phyloP scores from a whole-genome alignment of 2,113 vertebrate species.

The Toxotes jaculatrix region DNA sequence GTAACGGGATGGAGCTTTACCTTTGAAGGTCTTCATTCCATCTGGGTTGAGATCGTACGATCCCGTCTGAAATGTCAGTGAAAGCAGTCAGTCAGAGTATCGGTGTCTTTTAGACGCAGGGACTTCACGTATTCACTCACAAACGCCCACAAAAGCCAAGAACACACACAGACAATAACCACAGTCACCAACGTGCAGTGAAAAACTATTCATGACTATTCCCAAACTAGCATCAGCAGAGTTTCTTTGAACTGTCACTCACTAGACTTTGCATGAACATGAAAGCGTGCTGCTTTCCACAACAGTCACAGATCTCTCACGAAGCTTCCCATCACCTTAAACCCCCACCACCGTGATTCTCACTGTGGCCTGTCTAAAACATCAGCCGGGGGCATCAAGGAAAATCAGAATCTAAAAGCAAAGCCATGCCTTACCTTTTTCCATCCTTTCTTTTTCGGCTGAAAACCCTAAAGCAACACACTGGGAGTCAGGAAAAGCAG shows the following conservation, averaged over 20 bases:
- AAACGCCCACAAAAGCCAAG: conserved; percentile 8
- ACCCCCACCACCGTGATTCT: conserved; percentile 13
- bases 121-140: background rate
- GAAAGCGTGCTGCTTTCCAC: conserved; percentile 10
- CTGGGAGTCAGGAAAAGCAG: conserved; percentile 77
- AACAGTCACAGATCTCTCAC: conserved; percentile 4
- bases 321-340: conserved; percentile 41
- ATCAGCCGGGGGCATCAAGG: conserved; percentile 28
- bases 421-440: conserved; percentile 78
- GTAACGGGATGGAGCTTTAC: conserved; percentile 78
- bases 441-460: conserved; percentile 53
- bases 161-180: conserved; percentile 10
- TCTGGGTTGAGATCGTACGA: conserved; percentile 79
- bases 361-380: conserved; percentile 26
- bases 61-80: conserved; percentile 75
- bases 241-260: conserved; percentile 23
- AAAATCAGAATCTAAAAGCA: conserved; percentile 58
- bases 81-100: background rate
- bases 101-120: conserved; percentile 4
- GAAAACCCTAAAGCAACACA: conserved; percentile 77
- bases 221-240: conserved; percentile 11
- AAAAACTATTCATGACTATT: background rate
- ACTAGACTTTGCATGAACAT: conserved; percentile 6
- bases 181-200: conserved; percentile 3
- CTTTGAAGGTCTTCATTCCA: conserved; percentile 82